Evolutionary conservation across 2,888 invertebrate genomes (phyloP), one percentile per base, ranked within the genome.

Genomic region (Holacanthella duospinosa): DNA sequence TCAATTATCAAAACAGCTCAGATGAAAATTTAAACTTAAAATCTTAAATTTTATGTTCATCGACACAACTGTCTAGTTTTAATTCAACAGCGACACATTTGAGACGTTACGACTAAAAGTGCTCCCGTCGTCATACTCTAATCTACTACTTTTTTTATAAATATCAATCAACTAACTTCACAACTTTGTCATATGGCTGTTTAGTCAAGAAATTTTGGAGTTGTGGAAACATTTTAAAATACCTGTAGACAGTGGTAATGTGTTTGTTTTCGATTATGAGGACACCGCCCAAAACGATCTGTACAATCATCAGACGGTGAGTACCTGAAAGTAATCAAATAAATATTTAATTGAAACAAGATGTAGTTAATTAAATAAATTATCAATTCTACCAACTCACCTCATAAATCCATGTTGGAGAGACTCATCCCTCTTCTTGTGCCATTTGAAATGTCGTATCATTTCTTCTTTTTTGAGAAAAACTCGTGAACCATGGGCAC

Each of bases 361-460:
- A 1, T 43, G 36, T 28, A 24, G 19, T 61, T 53, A 36, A 36
- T 6, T 12, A 53, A 24, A 12, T 24, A 53, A 53, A 24, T n/a
- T n/a, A 53, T 4, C 9, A 24, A n/a, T 55, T 27, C 6, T 12
- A 24, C 6, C 53, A 19, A 29, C 62, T 36, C 64, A 72, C 61
- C 93, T 82, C 76, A 93, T 89, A 79, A 93, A 93, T 21, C 96
- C 96, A 75, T 96, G 91, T 70, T 93, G 92, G 43, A 97, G 80
- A 4, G 93, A 93, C 77, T 97, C 96, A 75, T 95, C 95, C 1
- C 96, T 85, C 79, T 97, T 97, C 81, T 95, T 94, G 80, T 97
- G 96, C 96, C 96, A 96, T 81, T 97, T 97, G 76, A 94, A 93
- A 78, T 97, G 96, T 53, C 96, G 85, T 70, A 96, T 95, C 88